Evolutionary conservation across 1,140 invertebrate genomes (phyloP).

Genomic region (Panulirus ornatus): DNA sequence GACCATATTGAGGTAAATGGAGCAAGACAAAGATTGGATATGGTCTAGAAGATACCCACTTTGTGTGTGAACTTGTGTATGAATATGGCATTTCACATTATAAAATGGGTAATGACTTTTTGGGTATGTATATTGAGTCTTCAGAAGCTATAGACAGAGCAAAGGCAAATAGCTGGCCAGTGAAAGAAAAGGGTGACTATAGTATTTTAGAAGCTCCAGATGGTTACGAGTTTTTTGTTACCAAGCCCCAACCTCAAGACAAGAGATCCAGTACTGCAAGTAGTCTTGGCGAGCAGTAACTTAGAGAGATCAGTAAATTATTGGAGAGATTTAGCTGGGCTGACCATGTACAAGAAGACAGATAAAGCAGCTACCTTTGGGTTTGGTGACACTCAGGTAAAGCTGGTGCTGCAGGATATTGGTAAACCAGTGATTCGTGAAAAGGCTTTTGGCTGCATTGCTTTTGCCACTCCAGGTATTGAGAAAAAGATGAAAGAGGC

Average conservation of each 20-base stretch:
- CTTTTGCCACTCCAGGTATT: conserved; percentile 92
- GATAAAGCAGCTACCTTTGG: conserved; percentile 35
- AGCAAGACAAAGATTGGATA: conserved; percentile 99
- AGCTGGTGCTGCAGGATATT: conserved; percentile 42
- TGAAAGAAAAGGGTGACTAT: conserved; percentile 76
- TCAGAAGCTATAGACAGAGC: conserved; percentile 77
- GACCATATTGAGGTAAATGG: conserved; percentile 98
- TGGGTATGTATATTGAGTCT: conserved; percentile 79
- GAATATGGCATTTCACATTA: conserved; percentile 96
- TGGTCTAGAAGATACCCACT: conserved; percentile 95
- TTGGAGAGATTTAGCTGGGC: conserved; percentile 49
- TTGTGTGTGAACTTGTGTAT: conserved; percentile 98
- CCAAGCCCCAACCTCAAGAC: conserved; percentile 42
- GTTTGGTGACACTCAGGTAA: conserved; percentile 37
- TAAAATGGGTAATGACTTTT: conserved; percentile 81
- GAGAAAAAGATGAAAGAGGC: conserved; percentile 86
- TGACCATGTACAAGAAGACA: conserved; percentile 18
- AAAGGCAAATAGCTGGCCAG: conserved; percentile 76
- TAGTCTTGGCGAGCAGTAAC: conserved; percentile 54
- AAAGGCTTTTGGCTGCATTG: conserved; percentile 96
- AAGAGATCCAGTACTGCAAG: conserved; percentile 58
- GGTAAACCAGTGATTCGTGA: conserved; percentile 84
- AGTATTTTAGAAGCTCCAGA: conserved; percentile 78
- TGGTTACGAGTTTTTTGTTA: conserved; percentile 79
- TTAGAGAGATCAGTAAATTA: conserved; percentile 43